These are phyloP conservation scores for Heliconius nattereri DNA, from an alignment of 1,140 invertebrate genomes.

Conservation along the genomic window DNA sequence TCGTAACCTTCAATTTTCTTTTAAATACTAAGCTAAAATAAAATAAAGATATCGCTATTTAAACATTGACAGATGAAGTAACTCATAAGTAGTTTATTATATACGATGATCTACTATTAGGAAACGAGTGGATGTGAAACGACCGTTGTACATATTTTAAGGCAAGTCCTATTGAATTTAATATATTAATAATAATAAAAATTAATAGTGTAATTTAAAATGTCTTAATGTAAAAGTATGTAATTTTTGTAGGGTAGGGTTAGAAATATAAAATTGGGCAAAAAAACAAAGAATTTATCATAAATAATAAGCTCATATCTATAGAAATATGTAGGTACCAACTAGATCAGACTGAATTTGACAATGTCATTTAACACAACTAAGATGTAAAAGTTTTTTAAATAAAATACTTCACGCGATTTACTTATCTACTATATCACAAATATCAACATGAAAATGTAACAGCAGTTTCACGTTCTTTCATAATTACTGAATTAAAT, in stretches of 20 bases:
- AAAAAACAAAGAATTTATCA: not conserved
- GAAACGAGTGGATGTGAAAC: slow-evolving; percentile 12
- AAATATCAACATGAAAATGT: not conserved
- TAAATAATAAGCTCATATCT: not conserved
- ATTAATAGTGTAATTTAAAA: not conserved
- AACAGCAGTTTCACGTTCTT: not conserved
- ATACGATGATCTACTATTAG: slow-evolving; percentile 10
- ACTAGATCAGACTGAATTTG: slow-evolving; percentile 18
- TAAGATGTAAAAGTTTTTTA: not conserved
- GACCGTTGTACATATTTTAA: not conserved
- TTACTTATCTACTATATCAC: not conserved
- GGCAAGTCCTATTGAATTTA: not conserved
- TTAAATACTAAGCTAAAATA: slow-evolving; percentile 15
- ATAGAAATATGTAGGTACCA: slow-evolving; percentile 8
- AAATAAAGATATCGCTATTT: not conserved
- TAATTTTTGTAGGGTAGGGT: not conserved
- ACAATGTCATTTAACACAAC: slow-evolving; percentile 9
- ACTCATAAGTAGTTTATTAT: not conserved
- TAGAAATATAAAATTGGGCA: not conserved
- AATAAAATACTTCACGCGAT: not conserved
- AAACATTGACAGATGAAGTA: slow-evolving; percentile 13
- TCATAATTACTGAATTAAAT: not conserved
- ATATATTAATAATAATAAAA: not conserved
- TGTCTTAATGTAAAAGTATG: not conserved
- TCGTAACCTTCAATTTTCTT: not conserved